These are phyloP conservation scores for Cephus pygmeus DNA, from an alignment of 2,888 invertebrate genomes.

Conservation along the genomic window DNA sequence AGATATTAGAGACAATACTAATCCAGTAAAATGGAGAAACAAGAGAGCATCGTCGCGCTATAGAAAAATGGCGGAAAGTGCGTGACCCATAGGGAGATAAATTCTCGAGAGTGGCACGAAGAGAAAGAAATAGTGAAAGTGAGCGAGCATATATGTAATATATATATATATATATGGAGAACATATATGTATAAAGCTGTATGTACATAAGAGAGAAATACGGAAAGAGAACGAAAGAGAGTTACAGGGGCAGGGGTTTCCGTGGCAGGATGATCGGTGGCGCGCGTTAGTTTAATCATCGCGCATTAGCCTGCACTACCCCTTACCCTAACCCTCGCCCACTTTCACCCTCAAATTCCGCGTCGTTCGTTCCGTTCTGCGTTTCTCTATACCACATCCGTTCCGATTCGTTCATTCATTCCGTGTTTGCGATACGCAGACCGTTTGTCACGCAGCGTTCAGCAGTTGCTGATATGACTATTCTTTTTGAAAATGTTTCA, in stretches of 20 bases:
- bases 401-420: conserved; percentile 49
- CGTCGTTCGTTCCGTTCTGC: conserved; percentile 39
- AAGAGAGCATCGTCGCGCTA: not conserved
- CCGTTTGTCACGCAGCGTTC: conserved; percentile 44
- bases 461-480: not conserved
- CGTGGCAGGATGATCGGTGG: conserved; percentile 64
- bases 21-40: not conserved
- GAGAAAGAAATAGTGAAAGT: conserved; percentile 17
- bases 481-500: not conserved
- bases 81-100: not conserved
- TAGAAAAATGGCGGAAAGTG: not conserved
- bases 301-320: conserved; percentile 61
- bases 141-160: not conserved
- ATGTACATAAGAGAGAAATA: not conserved
- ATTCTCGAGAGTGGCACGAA: conserved; percentile 18
- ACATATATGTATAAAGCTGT: not conserved
- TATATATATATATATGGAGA: too few species aligned
- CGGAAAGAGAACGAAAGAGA: not conserved
- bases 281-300: conserved; percentile 65
- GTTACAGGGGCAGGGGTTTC: conserved; percentile 49
- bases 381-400: conserved; percentile 23
- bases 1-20: not conserved
- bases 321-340: conserved; percentile 47
- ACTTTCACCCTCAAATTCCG: conserved; percentile 57
- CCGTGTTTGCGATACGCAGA: conserved; percentile 43